Evolutionary conservation across 2,888 invertebrate genomes (phyloP), one percentile per base, ranked within the genome.

Genomic region (Tipula unca): DNA sequence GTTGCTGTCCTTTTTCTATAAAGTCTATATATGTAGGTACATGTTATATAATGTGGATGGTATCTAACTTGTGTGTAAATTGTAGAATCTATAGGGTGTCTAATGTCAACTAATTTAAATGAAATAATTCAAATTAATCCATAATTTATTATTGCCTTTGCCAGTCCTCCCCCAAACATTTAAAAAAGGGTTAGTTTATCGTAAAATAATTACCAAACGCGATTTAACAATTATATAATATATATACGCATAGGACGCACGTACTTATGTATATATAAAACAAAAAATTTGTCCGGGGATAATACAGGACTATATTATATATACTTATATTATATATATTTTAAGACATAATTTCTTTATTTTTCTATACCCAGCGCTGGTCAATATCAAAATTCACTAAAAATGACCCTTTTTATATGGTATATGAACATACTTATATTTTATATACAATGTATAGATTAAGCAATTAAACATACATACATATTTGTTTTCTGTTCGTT

Each of bases 201-300:
- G 69, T 69, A 69, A 69, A 69, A 69, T 69, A 25, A 69, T 69
- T 69, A 69, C 69, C 69, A 69, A 69, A 69, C 69, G 69, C 69
- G 69, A 69, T 69, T 69, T 69, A 69, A 25, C 69, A 69, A 69
- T 69, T 69, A 69, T 13, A n/a, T n/a, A n/a, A n/a, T n/a, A n/a
- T n/a, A n/a, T n/a, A n/a, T n/a, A n/a, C n/a, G 32, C 5, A 54
- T 54, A 54, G 17, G 17, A 17, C 17, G 48, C 4, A 69, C 10
- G 25, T 69, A 69, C 25, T 1, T 25, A 69, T 25, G 8, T 25
- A 48, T n/a, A n/a, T 17, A 48, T 48, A 3, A 69, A 69, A 69
- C 1, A 69, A 25, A 69, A 10, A 0, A 25, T 69, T 69, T n/a
- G n/a, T n/a, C n/a, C 25, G 10, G 69, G 69, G 25, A 69, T 69